Conservation (phyloP, 2,888 invertebrate genomes). For the Amiota minor region DNA sequence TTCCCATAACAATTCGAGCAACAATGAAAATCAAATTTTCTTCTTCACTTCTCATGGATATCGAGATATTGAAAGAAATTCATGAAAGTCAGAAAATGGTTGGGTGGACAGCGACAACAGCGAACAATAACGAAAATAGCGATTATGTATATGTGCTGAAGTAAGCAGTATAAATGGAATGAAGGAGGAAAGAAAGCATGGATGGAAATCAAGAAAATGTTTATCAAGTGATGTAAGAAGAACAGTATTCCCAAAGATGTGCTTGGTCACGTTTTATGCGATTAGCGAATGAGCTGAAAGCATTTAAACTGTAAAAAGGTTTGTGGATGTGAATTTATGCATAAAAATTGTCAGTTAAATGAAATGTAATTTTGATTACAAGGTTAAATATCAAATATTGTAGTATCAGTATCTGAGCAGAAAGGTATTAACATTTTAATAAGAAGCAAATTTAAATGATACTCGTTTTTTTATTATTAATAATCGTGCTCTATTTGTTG, state of each 20-base stretch:
- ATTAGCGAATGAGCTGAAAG: background rate
- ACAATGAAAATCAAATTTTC: conserved; percentile 56
- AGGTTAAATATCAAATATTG: too few relatives aligned
- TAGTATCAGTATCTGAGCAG: too few relatives aligned
- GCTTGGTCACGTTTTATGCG: conserved; percentile 17
- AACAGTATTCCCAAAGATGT: background rate
- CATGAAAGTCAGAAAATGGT: too few relatives aligned
- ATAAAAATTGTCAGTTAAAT: background rate
- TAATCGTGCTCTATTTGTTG: too few relatives aligned
- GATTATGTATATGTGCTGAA: background rate
- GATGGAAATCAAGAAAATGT: conserved; percentile 11
- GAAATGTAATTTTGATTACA: too few relatives aligned
- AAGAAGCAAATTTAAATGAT: too few relatives aligned
- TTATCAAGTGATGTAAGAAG: conserved; percentile 27
- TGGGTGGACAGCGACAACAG: too few relatives aligned
- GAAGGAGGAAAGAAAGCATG: background rate
- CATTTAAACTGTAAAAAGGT: background rate
- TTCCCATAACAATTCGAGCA: conserved; percentile 36
- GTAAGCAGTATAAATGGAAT: background rate
- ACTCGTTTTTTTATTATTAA: too few relatives aligned
- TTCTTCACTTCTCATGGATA: conserved; percentile 38
- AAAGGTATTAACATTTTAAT: too few relatives aligned
- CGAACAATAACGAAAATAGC: too few relatives aligned
- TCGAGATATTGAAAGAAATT: too few relatives aligned
- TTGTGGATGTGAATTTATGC: conserved; percentile 1